These are phyloP conservation scores for Sardina pilchardus DNA, from an alignment of 2,113 vertebrate genomes.

Conservation along the genomic window DNA sequence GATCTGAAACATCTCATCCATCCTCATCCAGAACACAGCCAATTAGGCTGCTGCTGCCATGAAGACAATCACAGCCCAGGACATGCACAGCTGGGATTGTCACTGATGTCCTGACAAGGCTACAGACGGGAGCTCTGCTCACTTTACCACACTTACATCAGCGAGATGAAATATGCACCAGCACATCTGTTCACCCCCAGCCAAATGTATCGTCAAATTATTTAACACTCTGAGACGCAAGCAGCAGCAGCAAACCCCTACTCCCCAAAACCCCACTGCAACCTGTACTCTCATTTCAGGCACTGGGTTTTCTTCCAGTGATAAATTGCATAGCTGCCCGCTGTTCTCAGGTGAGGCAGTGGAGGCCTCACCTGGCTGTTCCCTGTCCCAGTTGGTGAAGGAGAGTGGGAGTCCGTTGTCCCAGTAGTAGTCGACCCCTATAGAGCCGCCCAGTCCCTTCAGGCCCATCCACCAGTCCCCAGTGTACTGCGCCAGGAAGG, in stretches of 20 bases:
- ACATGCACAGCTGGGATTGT: background rate
- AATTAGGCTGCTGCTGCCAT: background rate
- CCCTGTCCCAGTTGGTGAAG: conserved; percentile 74
- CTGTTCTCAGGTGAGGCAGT: background rate
- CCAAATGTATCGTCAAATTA: background rate
- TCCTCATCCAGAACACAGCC: background rate
- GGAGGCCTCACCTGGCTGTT: conserved; percentile 68
- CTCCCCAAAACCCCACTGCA: background rate
- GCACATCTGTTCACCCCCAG: background rate
- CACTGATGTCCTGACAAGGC: background rate
- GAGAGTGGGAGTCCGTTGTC: conserved; percentile 63
- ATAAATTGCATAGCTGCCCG: background rate
- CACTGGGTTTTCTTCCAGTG: background rate
- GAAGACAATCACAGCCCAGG: background rate
- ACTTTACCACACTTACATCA: background rate
- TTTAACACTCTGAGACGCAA: background rate
- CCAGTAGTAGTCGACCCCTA: conserved; percentile 74
- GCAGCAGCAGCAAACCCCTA: background rate
- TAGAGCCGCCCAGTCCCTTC: conserved; percentile 54
- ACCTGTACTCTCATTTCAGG: background rate
- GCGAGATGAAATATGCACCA: background rate
- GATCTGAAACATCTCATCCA: background rate
- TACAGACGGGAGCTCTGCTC: background rate
- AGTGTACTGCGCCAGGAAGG: conserved; percentile 56
- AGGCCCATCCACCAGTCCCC: conserved; percentile 74